Evolutionary conservation across 2,113 vertebrate species (phyloP).

Genomic region (Atractosteus spatula): DNA sequence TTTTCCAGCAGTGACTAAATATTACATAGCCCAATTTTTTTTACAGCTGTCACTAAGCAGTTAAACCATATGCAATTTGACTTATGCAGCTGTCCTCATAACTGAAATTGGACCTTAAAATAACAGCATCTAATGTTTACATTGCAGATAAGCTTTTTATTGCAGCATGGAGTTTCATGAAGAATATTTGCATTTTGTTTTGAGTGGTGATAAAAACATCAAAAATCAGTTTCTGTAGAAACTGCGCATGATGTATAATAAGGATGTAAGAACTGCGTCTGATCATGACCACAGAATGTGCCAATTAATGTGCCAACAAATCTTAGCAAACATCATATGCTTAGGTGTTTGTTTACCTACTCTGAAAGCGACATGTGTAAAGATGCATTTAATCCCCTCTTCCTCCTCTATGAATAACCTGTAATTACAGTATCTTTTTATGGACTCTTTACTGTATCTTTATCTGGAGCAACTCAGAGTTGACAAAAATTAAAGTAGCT

Average conservation of each 20-base stretch:
- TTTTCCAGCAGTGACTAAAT: too few species aligned
- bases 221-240: not conserved
- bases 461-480: too few species aligned
- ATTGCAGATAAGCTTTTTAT: conserved; percentile 54
- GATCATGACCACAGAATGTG: not conserved
- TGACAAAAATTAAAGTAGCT: too few species aligned
- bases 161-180: conserved; percentile 32
- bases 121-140: conserved; percentile 43
- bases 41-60: too few species aligned
- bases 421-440: not conserved
- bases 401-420: not conserved
- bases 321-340: too few species aligned
- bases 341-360: not conserved
- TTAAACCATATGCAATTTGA: conserved; percentile 20
- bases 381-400: not conserved
- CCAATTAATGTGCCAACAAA: not conserved
- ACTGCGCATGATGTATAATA: not conserved
- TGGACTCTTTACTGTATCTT: not conserved
- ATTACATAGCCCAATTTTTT: too few species aligned
- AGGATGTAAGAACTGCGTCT: not conserved
- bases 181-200: conserved; percentile 26
- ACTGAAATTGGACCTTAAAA: conserved; percentile 31
- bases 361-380: not conserved
- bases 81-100: conserved; percentile 28
- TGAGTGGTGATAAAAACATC: conserved; percentile 12